Evolutionary conservation across 1,140 invertebrate species (phyloP).

Genomic region (Heliconius hewitsoni): DNA sequence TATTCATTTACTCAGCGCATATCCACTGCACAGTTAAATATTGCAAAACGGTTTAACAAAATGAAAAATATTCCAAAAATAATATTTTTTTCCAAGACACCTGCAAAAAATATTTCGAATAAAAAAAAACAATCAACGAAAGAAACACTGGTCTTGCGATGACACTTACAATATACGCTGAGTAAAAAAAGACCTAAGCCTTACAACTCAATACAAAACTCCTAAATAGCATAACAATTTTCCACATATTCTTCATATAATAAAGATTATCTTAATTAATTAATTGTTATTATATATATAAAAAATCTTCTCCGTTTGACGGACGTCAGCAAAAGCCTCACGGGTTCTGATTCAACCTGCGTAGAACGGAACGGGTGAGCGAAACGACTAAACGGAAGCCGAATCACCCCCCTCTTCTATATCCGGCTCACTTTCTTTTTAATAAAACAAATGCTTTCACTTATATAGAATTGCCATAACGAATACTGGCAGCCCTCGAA

Average conservation of each 20-base stretch:
- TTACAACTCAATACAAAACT: slow-evolving; percentile 37
- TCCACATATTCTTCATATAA: slow-evolving; percentile 51
- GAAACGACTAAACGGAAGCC: slow-evolving; percentile 58
- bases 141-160: slow-evolving; percentile 11
- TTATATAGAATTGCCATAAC: slow-evolving; percentile 42
- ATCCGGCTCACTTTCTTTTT: slow-evolving; percentile 59
- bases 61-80: background rate
- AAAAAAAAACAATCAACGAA: background rate
- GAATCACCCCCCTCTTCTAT: slow-evolving; percentile 71
- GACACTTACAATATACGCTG: slow-evolving; percentile 12
- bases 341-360: slow-evolving; percentile 79
- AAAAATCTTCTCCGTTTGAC: slow-evolving; percentile 41
- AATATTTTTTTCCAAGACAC: too few relatives aligned
- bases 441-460: slow-evolving; percentile 24
- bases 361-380: slow-evolving; percentile 73
- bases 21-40: background rate
- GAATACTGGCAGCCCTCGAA: slow-evolving; percentile 41
- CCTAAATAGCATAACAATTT: slow-evolving; percentile 53
- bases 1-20: slow-evolving; percentile 32
- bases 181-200: slow-evolving; percentile 26
- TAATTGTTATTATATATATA: slow-evolving; percentile 33
- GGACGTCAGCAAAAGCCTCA: slow-evolving; percentile 49
- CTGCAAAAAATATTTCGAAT: background rate
- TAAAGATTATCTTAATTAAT: slow-evolving; percentile 44
- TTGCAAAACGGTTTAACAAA: background rate